Conservation (phyloP, 2,113 vertebrate genomes). For the Xenus cinereus region DNA sequence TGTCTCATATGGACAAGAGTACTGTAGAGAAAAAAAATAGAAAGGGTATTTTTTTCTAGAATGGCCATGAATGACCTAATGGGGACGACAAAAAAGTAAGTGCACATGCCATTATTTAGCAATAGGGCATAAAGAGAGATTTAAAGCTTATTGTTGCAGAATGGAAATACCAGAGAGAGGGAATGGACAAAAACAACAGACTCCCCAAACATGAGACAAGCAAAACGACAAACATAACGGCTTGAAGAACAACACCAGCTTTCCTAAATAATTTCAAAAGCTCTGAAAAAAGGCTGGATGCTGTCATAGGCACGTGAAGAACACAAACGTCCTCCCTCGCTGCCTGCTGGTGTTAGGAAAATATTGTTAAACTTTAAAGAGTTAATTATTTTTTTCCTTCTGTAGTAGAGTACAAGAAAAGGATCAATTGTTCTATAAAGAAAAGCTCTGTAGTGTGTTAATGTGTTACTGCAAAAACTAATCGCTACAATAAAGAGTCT, state of each 20-base stretch:
- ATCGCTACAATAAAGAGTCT: constrained; percentile 85
- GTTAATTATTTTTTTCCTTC: constrained; percentile 73
- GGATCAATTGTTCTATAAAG: constrained; percentile 82
- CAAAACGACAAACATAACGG: constrained; percentile 70
- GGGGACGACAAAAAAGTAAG: constrained; percentile 89
- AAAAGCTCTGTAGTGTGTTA: constrained; percentile 84
- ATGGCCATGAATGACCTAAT: constrained; percentile 92
- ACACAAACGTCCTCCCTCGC: background rate
- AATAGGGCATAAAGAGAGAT: constrained; percentile 85
- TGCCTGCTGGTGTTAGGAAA: constrained; percentile 52
- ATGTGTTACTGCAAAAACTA: constrained; percentile 86
- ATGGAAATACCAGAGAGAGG: constrained; percentile 82
- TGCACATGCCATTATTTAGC: constrained; percentile 88
- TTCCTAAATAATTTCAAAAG: constrained; percentile 45
- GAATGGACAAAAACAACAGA: constrained; percentile 82
- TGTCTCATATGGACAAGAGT: constrained; percentile 93
- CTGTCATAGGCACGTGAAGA: constrained; percentile 11
- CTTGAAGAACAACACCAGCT: constrained; percentile 56
- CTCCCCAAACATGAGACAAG: constrained; percentile 79
- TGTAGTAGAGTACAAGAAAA: constrained; percentile 75
- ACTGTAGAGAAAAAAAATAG: constrained; percentile 81
- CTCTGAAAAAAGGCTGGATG: constrained; percentile 18
- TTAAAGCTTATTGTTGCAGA: constrained; percentile 87
- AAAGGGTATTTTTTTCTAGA: constrained; percentile 84
- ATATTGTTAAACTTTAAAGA: constrained; percentile 80